phyloP scores from a whole-genome alignment of 1,140 invertebrate genomes.

The Papilio polytes region DNA sequence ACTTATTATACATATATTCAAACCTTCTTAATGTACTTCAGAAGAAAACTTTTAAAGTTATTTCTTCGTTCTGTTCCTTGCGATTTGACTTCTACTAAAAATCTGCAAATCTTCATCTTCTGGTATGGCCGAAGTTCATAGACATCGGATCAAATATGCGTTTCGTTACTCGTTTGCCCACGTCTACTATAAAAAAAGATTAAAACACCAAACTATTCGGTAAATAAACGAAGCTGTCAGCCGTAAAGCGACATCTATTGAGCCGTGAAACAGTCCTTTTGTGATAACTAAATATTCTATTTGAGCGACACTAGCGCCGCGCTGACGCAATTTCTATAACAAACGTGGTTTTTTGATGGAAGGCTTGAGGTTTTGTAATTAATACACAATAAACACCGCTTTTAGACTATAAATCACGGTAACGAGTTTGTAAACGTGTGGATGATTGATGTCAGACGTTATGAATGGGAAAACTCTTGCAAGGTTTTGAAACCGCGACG shows the following conservation, averaged over 20 bases:
- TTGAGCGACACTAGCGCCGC: not conserved
- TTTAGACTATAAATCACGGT: slow-evolving; percentile 25
- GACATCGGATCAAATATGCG: too few relatives aligned
- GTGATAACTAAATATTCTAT: slow-evolving; percentile 16
- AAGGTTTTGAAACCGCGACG: not conserved
- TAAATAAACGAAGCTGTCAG: slow-evolving; percentile 25
- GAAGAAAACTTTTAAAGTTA: too few relatives aligned
- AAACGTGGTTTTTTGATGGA: slow-evolving; percentile 24
- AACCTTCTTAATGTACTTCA: too few relatives aligned
- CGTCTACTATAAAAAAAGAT: too few relatives aligned
- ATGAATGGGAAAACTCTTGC: slow-evolving; percentile 15
- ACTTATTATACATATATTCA: too few relatives aligned
- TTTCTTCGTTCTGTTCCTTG: too few relatives aligned
- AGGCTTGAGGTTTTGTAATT: slow-evolving; percentile 29
- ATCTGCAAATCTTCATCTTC: too few relatives aligned
- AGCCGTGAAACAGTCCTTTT: slow-evolving; percentile 26
- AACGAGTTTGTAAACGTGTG: slow-evolving; percentile 19
- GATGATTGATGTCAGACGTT: slow-evolving; percentile 29
- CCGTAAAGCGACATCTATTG: not conserved
- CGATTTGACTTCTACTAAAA: too few relatives aligned
- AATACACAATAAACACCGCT: slow-evolving; percentile 29
- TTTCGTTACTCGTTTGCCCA: too few relatives aligned
- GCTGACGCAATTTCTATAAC: not conserved
- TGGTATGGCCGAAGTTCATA: too few relatives aligned
- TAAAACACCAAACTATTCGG: not conserved